Evolutionary conservation across 1,140 invertebrate species (phyloP).

Genomic region (Solenopsis fugax): DNA sequence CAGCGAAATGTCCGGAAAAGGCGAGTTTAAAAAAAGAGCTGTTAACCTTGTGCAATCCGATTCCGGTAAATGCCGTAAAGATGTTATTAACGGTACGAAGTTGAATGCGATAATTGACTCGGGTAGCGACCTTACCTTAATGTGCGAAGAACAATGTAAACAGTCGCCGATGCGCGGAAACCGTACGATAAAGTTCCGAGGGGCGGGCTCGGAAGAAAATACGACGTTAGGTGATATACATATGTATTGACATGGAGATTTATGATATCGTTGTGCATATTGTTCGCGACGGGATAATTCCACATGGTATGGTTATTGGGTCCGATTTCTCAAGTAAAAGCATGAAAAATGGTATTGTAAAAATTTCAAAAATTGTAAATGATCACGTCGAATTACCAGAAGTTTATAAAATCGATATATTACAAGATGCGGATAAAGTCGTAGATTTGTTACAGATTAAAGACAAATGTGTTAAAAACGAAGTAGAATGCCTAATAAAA

Average conservation of each 20-base stretch:
- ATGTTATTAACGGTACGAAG: neutral
- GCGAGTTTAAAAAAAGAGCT: neutral
- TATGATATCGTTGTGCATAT: constrained; percentile 7
- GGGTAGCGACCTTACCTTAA: constrained; percentile 13
- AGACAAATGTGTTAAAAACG: neutral
- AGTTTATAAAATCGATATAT: constrained; percentile 17
- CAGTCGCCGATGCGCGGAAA: neutral
- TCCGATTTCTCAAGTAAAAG: constrained; percentile 6
- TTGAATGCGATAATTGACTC: constrained; percentile 6
- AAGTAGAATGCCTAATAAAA: neutral
- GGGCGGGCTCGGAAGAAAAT: constrained; percentile 1
- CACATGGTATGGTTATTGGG: neutral
- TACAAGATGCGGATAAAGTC: neutral
- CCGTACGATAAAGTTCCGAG: neutral
- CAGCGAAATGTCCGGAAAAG: neutral
- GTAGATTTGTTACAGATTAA: constrained; percentile 1
- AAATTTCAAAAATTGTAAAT: neutral
- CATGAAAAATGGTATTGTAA: neutral
- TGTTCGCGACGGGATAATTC: neutral
- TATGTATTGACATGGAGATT: constrained; percentile 23
- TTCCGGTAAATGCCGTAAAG: neutral
- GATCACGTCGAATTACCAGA: neutral
- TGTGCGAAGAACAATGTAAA: constrained; percentile 6
- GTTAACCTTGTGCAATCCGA: neutral
- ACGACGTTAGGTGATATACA: neutral